These are phyloP conservation scores for Pseudocheirus occidentalis DNA, from an alignment of 2,797 vertebrate genomes.

Conservation along the genomic window DNA sequence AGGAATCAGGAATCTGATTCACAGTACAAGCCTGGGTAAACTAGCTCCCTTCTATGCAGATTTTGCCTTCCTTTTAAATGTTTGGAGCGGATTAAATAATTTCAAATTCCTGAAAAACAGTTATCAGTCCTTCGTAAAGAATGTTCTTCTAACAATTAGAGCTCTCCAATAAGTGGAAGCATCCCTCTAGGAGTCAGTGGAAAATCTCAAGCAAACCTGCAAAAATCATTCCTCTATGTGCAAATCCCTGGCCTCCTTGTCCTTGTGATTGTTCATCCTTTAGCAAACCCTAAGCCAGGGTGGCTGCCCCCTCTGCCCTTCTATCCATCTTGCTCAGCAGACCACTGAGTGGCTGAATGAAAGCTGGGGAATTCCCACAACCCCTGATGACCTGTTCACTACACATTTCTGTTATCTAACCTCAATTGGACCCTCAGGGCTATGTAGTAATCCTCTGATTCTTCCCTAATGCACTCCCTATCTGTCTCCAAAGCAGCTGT, in stretches of 20 bases:
- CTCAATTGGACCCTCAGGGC: neutral
- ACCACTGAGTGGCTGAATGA: neutral
- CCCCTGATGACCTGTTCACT: neutral
- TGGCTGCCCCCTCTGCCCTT: neutral
- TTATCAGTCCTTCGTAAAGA: neutral
- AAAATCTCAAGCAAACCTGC: neutral
- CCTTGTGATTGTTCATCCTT: neutral
- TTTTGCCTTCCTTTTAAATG: neutral
- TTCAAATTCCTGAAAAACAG: neutral
- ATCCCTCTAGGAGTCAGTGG: neutral
- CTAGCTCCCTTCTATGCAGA: neutral
- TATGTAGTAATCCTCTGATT: neutral
- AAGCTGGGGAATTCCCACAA: neutral
- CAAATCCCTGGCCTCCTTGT: neutral
- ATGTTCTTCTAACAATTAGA: neutral
- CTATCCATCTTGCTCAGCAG: neutral
- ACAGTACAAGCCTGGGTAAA: neutral
- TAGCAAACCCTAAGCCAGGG: neutral
- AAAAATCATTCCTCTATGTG: neutral
- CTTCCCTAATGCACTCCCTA: neutral
- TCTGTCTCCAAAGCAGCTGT: neutral
- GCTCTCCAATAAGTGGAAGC: neutral
- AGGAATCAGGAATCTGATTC: neutral
- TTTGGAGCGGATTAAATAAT: neutral
- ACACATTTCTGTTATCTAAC: neutral